Evolutionary conservation across 2,888 invertebrate species (phyloP), one percentile per base, ranked within the genome.

Genomic region (Willowsia nigromaculata): DNA sequence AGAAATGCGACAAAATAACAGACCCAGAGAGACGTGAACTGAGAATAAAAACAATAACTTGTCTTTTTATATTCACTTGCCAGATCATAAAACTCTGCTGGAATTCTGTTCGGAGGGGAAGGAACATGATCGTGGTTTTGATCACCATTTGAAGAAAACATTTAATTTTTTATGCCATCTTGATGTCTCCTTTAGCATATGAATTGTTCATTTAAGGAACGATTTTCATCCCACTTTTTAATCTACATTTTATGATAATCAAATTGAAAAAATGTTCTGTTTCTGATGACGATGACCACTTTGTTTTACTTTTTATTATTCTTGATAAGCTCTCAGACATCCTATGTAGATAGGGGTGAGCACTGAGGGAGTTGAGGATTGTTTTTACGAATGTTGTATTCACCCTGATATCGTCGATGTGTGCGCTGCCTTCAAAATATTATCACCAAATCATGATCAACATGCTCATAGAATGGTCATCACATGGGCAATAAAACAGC

Each of bases 181-280:
- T 87, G 86, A 87, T 87, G 86, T 87, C 86, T 87, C 86, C 86
- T 87, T 87, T 87, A 87, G 86, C 86, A 87, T 87, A 87, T 80
- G 86, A 87, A 87, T 87, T 80, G 86, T 87, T 81, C 86, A 87
- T 40, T 87, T 87, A 87, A 80, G 71, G 80, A 87, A 18, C 81
- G 50, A 80, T 88, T 74, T 80, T 68, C 71, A 81, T 56, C 59
- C 88, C 88, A 74, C 74, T 88, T 80, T 68, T 71, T 82, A 86
- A 86, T 86, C 86, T 68, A 65, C 62, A 80, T 86, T 86, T 86
- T 80, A 85, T 85, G 85, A 47, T 85, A 85, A 85, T 85, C 47
- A 76, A 76, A 43, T 47, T 0, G 9, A 62, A n/a, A 62, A 59
- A 56, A 78, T 30, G 65, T 30, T 15, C 65, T 65, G 65, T n/a